phyloP scores from a whole-genome alignment of 2,113 vertebrate species.

The Paracanthobrama guichenoti region DNA sequence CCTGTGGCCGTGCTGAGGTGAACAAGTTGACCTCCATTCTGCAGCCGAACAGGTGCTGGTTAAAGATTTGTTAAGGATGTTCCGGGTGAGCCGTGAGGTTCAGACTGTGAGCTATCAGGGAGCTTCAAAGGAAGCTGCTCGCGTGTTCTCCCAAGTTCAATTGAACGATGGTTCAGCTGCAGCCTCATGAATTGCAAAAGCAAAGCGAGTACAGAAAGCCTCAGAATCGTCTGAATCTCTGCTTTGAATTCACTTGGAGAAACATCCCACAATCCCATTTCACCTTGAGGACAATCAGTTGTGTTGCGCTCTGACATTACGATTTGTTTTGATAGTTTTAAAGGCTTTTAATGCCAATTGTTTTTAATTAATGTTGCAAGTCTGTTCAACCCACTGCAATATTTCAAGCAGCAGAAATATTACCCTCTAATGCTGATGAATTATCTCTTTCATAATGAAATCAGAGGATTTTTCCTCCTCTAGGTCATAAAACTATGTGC shows the following conservation, averaged over 20 bases:
- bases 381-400: background rate
- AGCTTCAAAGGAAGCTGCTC: constrained; percentile 58
- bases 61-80: constrained; percentile 57
- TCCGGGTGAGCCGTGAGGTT: constrained; percentile 36
- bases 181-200: constrained; percentile 67
- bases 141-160: constrained; percentile 36
- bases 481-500: background rate
- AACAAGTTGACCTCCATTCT: background rate
- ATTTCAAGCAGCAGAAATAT: constrained; percentile 31
- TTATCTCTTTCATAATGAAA: constrained; percentile 21
- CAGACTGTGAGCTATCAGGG: constrained; percentile 1
- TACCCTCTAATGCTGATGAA: constrained; percentile 22
- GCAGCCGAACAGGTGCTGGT: constrained; percentile 51
- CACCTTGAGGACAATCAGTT: constrained; percentile 34
- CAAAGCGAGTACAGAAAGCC: constrained; percentile 62
- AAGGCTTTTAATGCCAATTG: constrained; percentile 29
- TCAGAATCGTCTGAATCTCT: constrained; percentile 38
- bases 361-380: constrained; percentile 32
- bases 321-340: constrained; percentile 22
- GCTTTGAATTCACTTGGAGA: constrained; percentile 26
- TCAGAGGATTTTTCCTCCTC: background rate
- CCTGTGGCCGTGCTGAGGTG: background rate
- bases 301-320: constrained; percentile 17
- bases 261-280: constrained; percentile 9
- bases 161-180: constrained; percentile 38